phyloP scores from a whole-genome alignment of 2,113 vertebrate species.

The Chaenogobius annularis region DNA sequence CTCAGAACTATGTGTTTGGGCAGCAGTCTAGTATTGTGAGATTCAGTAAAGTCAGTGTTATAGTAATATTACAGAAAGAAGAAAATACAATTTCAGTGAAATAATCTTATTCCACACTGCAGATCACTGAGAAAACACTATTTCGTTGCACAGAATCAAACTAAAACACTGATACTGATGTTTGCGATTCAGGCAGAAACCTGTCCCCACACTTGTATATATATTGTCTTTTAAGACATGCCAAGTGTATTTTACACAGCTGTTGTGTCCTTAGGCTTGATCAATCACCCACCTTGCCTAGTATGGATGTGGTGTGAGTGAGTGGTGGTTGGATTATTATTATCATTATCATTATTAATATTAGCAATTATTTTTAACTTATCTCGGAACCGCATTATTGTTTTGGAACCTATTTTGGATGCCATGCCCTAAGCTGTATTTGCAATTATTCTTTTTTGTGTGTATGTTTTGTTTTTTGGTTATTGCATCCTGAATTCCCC shows the following conservation, averaged over 20 bases:
- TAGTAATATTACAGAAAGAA: background rate
- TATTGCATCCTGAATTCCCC: background rate
- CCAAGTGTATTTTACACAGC: background rate
- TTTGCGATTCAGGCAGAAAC: background rate
- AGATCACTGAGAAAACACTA: background rate
- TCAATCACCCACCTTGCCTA: no score
- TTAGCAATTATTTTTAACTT: background rate
- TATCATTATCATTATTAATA: no score
- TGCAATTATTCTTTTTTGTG: background rate
- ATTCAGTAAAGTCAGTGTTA: background rate
- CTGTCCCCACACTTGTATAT: no score
- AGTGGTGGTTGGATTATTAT: no score
- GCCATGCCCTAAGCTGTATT: background rate
- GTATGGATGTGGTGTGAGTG: no score
- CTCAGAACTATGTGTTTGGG: background rate
- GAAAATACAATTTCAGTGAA: background rate
- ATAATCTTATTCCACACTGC: background rate
- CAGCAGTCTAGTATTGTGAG: background rate
- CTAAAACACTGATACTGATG: background rate
- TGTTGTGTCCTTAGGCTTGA: background rate
- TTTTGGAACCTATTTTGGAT: no score
- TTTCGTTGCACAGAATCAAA: background rate
- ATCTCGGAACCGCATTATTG: no score
- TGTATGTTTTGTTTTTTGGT: background rate
- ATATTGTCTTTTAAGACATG: no score